Percentiles rank a stretch among this genome's conserved stretches.
Evolutionary conservation across 2,113 vertebrate genomes (phyloP).

Genomic region (Cyphomyrus plagiostoma): DNA sequence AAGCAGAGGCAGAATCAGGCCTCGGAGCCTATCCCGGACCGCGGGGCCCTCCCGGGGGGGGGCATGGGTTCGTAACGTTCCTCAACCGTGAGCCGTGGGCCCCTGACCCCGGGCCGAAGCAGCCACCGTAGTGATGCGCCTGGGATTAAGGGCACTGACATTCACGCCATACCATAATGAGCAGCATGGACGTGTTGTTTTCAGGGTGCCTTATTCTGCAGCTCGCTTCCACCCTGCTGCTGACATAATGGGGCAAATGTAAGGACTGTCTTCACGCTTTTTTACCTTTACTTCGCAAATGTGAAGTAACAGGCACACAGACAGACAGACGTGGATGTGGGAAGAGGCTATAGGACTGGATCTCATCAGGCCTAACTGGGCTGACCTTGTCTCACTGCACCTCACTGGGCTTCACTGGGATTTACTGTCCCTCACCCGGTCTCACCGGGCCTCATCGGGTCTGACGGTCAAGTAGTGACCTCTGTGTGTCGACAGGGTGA

Average conservation of each 20-base stretch:
- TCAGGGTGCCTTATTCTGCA: conserved; percentile 9
- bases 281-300: neutral
- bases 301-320: neutral
- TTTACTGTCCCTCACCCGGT: neutral
- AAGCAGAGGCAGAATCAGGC: conserved; percentile 43
- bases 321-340: neutral
- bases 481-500: neutral
- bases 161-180: conserved; percentile 23
- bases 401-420: neutral
- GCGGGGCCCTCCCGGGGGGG: neutral
- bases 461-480: neutral
- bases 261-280: neutral
- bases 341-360: neutral
- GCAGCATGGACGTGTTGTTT: conserved; percentile 21
- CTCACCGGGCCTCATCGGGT: neutral
- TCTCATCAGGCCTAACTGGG: neutral
- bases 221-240: neutral
- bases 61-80: neutral
- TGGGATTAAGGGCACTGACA: conserved; percentile 44
- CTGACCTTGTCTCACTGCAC: neutral
- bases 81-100: neutral
- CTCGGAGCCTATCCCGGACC: neutral
- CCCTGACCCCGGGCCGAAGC: conserved; percentile 40
- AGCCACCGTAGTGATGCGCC: conserved; percentile 49
- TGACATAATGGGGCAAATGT: neutral